These are phyloP conservation scores for Lepus townsendii DNA, from an alignment of 2,797 vertebrate species.

Conservation along the genomic window DNA sequence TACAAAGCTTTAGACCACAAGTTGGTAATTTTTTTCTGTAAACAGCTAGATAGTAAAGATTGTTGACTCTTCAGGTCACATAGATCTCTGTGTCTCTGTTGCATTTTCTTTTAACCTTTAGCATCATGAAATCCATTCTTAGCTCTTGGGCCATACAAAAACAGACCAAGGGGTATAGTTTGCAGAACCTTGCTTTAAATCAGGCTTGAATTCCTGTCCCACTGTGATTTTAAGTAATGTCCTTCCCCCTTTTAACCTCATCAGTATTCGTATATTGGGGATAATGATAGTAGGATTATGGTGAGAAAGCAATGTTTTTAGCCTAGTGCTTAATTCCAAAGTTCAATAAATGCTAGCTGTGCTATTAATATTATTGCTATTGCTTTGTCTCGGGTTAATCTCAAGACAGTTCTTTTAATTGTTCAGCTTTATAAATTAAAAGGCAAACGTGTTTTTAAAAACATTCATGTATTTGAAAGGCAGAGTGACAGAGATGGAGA, in stretches of 20 bases:
- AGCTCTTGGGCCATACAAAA: slow-evolving; percentile 17
- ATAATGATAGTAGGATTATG: slow-evolving; percentile 12
- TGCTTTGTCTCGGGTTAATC: slow-evolving; percentile 40
- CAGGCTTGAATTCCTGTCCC: neutral
- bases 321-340: slow-evolving; percentile 5
- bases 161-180: neutral
- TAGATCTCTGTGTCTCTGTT: slow-evolving; percentile 43
- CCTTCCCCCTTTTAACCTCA: neutral
- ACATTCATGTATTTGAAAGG: too few relatives aligned
- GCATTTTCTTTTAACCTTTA: slow-evolving; percentile 52
- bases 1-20: slow-evolving; percentile 3
- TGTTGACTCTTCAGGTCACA: neutral
- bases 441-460: slow-evolving; percentile 25
- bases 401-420: slow-evolving; percentile 53
- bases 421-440: slow-evolving; percentile 21
- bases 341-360: slow-evolving; percentile 56
- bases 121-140: neutral
- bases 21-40: slow-evolving; percentile 42
- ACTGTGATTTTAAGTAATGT: neutral
- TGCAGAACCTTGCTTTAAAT: slow-evolving; percentile 26
- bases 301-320: slow-evolving; percentile 52
- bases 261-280: slow-evolving; percentile 2
- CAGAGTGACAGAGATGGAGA: too few relatives aligned
- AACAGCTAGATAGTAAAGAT: slow-evolving; percentile 40
- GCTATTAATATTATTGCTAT: slow-evolving; percentile 27